Conservation (phyloP, 2,797 vertebrate genomes). For the Melanotaenia maccullochi region DNA sequence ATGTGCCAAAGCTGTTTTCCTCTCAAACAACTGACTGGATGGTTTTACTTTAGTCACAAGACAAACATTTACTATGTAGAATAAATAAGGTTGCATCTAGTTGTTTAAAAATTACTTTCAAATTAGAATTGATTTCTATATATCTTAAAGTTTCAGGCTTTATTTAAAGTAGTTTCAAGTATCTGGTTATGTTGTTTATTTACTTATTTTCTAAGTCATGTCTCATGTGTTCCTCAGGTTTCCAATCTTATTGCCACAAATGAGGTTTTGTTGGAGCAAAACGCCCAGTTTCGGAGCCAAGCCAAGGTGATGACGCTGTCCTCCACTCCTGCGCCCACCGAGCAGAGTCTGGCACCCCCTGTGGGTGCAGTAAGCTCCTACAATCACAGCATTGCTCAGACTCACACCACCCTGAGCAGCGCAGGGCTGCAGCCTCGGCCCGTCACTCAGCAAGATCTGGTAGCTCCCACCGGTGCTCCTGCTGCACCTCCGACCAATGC, state of each 20-base stretch:
- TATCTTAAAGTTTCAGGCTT: neutral
- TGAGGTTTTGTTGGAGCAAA: slow-evolving; percentile 98
- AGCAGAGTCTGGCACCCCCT: slow-evolving; percentile 90
- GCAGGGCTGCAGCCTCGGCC: slow-evolving; percentile 92
- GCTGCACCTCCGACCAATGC: slow-evolving; percentile 87
- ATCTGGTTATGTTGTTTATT: neutral
- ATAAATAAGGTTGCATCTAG: neutral
- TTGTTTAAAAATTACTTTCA: neutral
- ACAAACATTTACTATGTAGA: neutral
- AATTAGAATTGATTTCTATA: neutral
- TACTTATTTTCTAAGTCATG: slow-evolving; percentile 6
- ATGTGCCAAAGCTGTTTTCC: neutral
- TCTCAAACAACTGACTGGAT: neutral
- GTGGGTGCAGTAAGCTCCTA: slow-evolving; percentile 94
- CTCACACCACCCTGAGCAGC: slow-evolving; percentile 97
- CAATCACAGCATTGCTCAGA: slow-evolving; percentile 97
- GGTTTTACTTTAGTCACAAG: neutral
- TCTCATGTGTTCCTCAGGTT: slow-evolving; percentile 79
- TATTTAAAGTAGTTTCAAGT: neutral
- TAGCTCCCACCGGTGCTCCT: slow-evolving; percentile 86
- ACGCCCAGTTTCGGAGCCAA: slow-evolving; percentile 96
- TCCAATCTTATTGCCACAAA: slow-evolving; percentile 96
- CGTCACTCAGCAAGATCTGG: slow-evolving; percentile 93
- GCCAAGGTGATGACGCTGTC: slow-evolving; percentile 95
- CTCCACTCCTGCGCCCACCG: slow-evolving; percentile 88